Conservation (phyloP, 2,888 invertebrate genomes). For the Emmelina monodactyla region DNA sequence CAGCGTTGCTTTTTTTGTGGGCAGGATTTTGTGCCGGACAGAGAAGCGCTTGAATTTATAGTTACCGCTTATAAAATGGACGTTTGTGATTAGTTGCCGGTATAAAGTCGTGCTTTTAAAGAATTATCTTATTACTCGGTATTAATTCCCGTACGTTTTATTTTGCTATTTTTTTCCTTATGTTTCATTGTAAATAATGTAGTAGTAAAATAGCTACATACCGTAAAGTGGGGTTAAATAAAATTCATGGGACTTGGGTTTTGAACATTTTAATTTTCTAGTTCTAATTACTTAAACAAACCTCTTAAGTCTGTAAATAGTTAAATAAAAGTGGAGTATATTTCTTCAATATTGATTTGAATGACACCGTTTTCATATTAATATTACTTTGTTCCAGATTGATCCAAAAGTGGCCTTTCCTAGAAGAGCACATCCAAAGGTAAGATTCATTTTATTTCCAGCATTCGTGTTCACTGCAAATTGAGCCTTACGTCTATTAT, state of each 20-base stretch:
- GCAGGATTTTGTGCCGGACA: conserved; percentile 46
- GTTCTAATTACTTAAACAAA: too few species aligned
- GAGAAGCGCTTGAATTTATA: conserved; percentile 52
- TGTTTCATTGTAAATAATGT: too few species aligned
- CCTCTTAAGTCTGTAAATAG: too few species aligned
- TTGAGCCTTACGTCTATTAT: too few species aligned
- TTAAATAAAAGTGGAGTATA: too few species aligned
- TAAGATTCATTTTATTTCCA: conserved; percentile 73
- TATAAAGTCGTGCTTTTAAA: background rate
- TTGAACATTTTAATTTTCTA: background rate
- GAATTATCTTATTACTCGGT: background rate
- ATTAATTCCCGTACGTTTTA: conserved; percentile 1
- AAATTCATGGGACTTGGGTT: too few species aligned
- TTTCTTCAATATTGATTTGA: too few species aligned
- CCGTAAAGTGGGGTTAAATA: too few species aligned
- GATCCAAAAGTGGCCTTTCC: conserved; percentile 99
- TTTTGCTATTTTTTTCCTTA: background rate
- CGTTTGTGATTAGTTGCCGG: conserved; percentile 46
- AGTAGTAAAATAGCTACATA: too few species aligned
- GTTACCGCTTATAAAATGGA: conserved; percentile 30
- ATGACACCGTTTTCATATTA: too few species aligned
- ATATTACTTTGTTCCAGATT: conserved; percentile 77
- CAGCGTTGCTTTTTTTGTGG: conserved; percentile 56
- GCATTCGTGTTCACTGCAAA: too few species aligned
- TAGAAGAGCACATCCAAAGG: conserved; percentile 98